Percentiles rank a stretch among this genome's conserved stretches.
These are phyloP conservation scores for Gadopsis bispinosus DNA, from an alignment of 2,797 vertebrate species.

Conservation along the genomic window DNA sequence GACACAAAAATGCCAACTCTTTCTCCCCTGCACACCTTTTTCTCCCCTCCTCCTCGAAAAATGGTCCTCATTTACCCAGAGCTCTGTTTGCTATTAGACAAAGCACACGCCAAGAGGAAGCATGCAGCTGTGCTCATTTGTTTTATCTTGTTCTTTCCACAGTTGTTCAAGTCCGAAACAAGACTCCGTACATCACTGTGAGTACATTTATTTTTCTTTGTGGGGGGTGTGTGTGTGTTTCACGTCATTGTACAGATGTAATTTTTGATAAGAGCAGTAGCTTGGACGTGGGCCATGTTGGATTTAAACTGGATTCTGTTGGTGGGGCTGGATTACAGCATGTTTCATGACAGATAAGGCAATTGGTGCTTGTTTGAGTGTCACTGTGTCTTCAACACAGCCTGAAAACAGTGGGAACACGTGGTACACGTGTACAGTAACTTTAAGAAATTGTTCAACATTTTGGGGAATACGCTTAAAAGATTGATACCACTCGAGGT, in stretches of 20 bases:
- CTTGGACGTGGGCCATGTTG: background rate
- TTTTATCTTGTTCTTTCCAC: constrained; percentile 37
- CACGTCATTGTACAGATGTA: background rate
- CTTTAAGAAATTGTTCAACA: too few relatives aligned
- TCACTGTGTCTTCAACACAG: background rate
- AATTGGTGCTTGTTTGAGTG: background rate
- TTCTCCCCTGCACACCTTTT: background rate
- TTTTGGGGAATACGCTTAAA: too few relatives aligned
- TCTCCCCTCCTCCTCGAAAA: constrained; percentile 11
- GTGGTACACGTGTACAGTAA: background rate
- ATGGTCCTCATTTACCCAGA: constrained; percentile 3
- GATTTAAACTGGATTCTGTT: background rate
- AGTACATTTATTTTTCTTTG: background rate
- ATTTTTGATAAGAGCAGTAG: constrained; percentile 10
- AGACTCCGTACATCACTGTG: background rate
- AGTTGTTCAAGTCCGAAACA: background rate
- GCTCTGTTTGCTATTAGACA: constrained; percentile 52
- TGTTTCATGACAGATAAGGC: background rate
- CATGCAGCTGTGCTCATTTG: constrained; percentile 24
- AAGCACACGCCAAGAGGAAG: constrained; percentile 26
- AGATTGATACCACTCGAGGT: too few relatives aligned
- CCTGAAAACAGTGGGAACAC: background rate
- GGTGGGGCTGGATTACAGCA: background rate
- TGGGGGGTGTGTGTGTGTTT: background rate
- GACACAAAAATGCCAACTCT: background rate